Base-by-base conservation (phyloP, 1,140 invertebrate species). In the Drosophila prosaltans region DNA sequence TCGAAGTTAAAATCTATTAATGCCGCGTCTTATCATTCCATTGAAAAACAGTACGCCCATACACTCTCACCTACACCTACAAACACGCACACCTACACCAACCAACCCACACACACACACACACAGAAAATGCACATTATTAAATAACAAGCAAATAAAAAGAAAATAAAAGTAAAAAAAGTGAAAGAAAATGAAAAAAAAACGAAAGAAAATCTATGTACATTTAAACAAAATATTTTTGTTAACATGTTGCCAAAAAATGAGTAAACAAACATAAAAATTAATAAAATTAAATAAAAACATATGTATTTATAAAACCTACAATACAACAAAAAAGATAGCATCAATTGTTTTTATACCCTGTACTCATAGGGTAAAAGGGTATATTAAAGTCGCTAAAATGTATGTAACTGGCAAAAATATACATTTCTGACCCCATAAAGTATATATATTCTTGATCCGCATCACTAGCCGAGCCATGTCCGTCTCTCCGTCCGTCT, bases 161-260 rank as follows among this genome's bases (percentile, higher is more conserved):
- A 40, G 11, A 51, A 45, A 26, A 51, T 10, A 6, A 10, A 51
- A 24, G 2, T 48, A 24, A 48, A 48, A 48, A 16, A 21, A 10
- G 2, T 9, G 16, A 16, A 16, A 40, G 11, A 40, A 11, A 21
- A 10, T 0, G 39, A 40, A 40, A 40, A 11, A 36, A 28, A 28
- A 64, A 64, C 24, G 11, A 51, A 62, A 62, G 48, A 64, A 64
- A 48, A 32, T 51, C 41, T 64, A 69, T 65, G 62, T 70, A 78
- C 60, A 74, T 74, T 74, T 61, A 59, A 78, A 70, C 54, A 78
- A 71, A 78, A 78, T 78, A 80, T 80, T 78, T 77, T 80, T 80
- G 78, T 80, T 80, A 80, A 80, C 74, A 80, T 74, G 66, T 80
- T 80, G 74, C 74, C 78, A 59, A 80, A 80, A 80, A 80, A 73